These are phyloP conservation scores for Ageneiosus marmoratus DNA, from an alignment of 2,113 vertebrate species.

Conservation along the genomic window DNA sequence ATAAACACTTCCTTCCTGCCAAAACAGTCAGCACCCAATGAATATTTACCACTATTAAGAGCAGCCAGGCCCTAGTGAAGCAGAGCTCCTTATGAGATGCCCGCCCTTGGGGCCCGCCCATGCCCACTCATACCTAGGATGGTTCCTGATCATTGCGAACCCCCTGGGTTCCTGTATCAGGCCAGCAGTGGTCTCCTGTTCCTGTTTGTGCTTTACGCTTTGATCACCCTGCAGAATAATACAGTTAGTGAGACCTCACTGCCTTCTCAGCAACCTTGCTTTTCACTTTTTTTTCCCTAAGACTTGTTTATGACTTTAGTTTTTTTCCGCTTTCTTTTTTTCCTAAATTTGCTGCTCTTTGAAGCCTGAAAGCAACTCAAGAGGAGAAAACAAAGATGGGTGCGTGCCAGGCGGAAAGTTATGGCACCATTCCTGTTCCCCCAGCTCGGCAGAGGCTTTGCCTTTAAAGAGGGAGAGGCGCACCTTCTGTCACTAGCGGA, in stretches of 20 bases:
- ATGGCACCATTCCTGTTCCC: conserved; percentile 77
- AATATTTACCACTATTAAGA: conserved; percentile 54
- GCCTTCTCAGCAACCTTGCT: conserved; percentile 59
- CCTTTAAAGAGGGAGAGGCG: conserved; percentile 76
- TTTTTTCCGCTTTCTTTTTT: conserved; percentile 51
- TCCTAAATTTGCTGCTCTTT: conserved; percentile 70
- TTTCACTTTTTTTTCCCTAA: conserved; percentile 14
- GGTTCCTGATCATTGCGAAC: conserved; percentile 23
- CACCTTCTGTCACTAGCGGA: conserved; percentile 75
- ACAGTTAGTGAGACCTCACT: conserved; percentile 78
- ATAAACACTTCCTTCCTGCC: conserved; percentile 51
- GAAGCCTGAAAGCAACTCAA: conserved; percentile 76
- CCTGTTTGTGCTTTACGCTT: conserved; percentile 55
- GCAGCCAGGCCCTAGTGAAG: conserved; percentile 43
- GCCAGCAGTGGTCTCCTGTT: conserved; percentile 36
- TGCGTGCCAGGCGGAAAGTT: conserved; percentile 76
- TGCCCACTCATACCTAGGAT: conserved; percentile 28
- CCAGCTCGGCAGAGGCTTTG: conserved; percentile 74
- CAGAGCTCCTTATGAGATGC: conserved; percentile 43
- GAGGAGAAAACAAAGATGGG: conserved; percentile 77
- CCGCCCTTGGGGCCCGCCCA: conserved; percentile 26
- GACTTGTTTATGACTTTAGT: conserved; percentile 47
- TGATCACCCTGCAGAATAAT: conserved; percentile 78
- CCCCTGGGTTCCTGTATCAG: conserved; percentile 30
- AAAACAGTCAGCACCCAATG: conserved; percentile 47